Evolutionary conservation across 2,888 invertebrate species (phyloP), one percentile per base, ranked within the genome.

Genomic region (Epicampocera succincta): DNA sequence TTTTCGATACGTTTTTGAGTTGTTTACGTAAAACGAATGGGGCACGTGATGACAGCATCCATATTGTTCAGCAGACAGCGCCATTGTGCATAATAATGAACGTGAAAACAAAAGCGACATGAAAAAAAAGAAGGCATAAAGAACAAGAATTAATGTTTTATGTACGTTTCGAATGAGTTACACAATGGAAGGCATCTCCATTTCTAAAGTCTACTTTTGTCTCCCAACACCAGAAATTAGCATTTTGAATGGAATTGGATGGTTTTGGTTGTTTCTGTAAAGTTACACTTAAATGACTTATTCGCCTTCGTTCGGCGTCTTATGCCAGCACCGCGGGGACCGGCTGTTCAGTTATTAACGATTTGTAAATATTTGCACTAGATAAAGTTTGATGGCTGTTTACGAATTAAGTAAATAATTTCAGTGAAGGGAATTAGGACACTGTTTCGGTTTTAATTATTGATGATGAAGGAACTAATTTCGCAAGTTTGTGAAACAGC

Each of bases 11-110:
- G 33, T 33, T 8, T 52, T 65, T 46, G 38, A 40, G 61, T 65
- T 56, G 65, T 72, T 72, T 54, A 63, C 42, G 48, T 40, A 63
- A 61, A 60, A 63, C 38, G 48, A 40, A 80, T 68, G 65, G 40
- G 8, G 54, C 52, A 72, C 54, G 78, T 46, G 66, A 83, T 79
- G 83, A 61, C 83, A 66, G 56, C 21, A 76, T 66, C 54, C 72
- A 76, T 61, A 77, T 69, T 63, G 65, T 72, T 48, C 1, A 0
- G 46, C 54, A n/a, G n/a, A 52, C 13, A 50, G 19, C 46, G 19
- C n/a, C 58, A 68, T 50, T 42, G 42, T 38, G 58, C 33, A 58
- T 2, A 40, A 12, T 60, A 61, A 68, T 44, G 42, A 74, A 38
- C 25, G 63, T 21, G 6, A 17, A 33, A 17, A 54, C 13, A 33